Evolutionary conservation across 1,140 invertebrate species (phyloP), one percentile per base, ranked within the genome.

Genomic region (Dendrolimus kikuchii): DNA sequence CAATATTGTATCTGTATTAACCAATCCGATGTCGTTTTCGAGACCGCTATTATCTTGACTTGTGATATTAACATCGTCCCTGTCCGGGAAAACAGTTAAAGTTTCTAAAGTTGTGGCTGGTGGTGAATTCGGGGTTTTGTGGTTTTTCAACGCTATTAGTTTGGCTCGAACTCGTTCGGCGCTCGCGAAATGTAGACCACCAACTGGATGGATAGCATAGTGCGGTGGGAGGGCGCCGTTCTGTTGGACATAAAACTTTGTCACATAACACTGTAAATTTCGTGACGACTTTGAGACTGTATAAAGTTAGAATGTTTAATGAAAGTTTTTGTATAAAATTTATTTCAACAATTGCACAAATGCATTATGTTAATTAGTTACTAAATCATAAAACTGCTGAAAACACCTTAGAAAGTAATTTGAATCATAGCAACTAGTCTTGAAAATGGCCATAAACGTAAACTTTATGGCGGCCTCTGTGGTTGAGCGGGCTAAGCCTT

Each of bases 151-250:
- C 5, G 60, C 53, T 5, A 62, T 57, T 5, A 85, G 56, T 59
- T 73, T 74, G 4, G 66, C 60, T 36, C 82, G 65, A 37, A 86
- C 70, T 52, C 57, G 61, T 53, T 86, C 82, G 6, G 82, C 82
- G 8, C 79, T 72, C 2, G 80, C 78, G 46, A 83, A 86, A 56
- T 82, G 70, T 3, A 86, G 60, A 0, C 77, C 77, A 4, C 82
- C 82, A 0, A 81, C 66, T 38, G 80, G 79, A 40, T 69, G 72
- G 6, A 86, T 63, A 6, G 74, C 64, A 44, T 76, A 81, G 40
- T 86, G 77, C 7, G 74, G 68, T 5, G 69, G 76, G 7, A 77
- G 49, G 9, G 53, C 62, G 5, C 65, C 68, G 7, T 77, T 64
- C 81, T 84, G 69, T 51, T 39, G 23, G 39, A 50, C 5, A 53